Percentiles rank a stretch among this genome's conserved stretches.
Evolutionary conservation across 2,797 vertebrate genomes (phyloP).

Genomic region (Pteropus rufus): DNA sequence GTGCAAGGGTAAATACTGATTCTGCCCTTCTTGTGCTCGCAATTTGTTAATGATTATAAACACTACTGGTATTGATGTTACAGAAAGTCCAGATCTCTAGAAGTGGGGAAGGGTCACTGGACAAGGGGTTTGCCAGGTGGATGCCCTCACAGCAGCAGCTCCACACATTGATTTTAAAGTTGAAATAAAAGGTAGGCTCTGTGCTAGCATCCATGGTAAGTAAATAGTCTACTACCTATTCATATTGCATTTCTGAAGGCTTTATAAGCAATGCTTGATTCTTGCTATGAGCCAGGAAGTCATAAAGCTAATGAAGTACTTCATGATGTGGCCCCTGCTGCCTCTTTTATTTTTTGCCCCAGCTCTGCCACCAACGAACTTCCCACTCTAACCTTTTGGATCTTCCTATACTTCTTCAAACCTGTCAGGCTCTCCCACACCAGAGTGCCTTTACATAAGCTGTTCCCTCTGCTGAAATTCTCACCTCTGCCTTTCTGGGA

Average conservation of each 20-base stretch:
- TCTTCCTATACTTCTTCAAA: neutral
- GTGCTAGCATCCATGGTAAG: neutral
- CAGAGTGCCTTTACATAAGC: neutral
- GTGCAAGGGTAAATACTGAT: neutral
- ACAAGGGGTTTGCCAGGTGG: neutral
- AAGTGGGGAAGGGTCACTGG: neutral
- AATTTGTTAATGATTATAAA: neutral
- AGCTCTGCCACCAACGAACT: neutral
- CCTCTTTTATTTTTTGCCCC: neutral
- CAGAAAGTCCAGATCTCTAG: neutral
- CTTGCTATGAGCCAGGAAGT: neutral
- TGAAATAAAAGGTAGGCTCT: neutral
- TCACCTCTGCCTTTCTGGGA: neutral
- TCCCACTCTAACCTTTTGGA: neutral
- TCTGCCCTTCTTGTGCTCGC: neutral
- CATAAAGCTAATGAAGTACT: neutral
- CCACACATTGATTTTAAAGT: neutral
- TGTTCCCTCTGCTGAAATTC: neutral
- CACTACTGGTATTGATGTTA: neutral
- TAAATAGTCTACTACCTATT: neutral
- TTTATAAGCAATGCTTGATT: neutral
- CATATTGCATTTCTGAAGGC: neutral
- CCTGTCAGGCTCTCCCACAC: neutral
- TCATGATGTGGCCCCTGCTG: neutral
- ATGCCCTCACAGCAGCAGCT: neutral